phyloP scores from a whole-genome alignment of 2,797 vertebrate species.

The Menidia menidia region DNA sequence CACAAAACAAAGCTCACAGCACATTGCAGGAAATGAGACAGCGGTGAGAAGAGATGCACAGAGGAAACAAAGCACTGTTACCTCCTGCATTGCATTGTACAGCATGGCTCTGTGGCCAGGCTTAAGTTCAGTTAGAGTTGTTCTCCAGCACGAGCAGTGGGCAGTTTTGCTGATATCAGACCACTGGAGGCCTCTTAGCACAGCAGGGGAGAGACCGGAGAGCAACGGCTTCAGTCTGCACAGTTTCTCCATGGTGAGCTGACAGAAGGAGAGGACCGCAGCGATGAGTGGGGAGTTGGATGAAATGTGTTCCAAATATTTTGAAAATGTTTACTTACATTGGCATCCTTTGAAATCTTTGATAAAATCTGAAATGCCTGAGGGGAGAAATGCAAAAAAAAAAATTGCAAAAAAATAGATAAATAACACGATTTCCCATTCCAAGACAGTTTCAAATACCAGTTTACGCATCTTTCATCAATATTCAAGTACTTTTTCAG shows the following conservation, averaged over 20 bases:
- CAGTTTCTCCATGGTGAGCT: constrained; percentile 83
- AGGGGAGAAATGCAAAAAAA: constrained; percentile 29
- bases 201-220: constrained; percentile 83
- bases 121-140: constrained; percentile 80
- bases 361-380: constrained; percentile 87
- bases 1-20: background rate
- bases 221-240: constrained; percentile 85
- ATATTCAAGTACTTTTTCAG: background rate
- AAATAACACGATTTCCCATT: background rate
- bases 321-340: constrained; percentile 81
- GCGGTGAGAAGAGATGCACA: constrained; percentile 12
- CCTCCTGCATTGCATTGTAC: constrained; percentile 83
- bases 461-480: background rate
- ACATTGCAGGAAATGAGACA: constrained; percentile 30
- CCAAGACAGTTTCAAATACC: background rate
- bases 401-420: background rate
- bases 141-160: constrained; percentile 85
- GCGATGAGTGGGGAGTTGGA: constrained; percentile 19
- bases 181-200: constrained; percentile 78
- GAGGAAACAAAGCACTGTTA: constrained; percentile 45
- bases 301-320: constrained; percentile 24
- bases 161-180: constrained; percentile 63
- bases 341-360: constrained; percentile 79
- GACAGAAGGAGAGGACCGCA: constrained; percentile 35
- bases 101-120: constrained; percentile 85